These are phyloP conservation scores for Tridacna gigas DNA, from an alignment of 2,888 invertebrate genomes.

Conservation along the genomic window DNA sequence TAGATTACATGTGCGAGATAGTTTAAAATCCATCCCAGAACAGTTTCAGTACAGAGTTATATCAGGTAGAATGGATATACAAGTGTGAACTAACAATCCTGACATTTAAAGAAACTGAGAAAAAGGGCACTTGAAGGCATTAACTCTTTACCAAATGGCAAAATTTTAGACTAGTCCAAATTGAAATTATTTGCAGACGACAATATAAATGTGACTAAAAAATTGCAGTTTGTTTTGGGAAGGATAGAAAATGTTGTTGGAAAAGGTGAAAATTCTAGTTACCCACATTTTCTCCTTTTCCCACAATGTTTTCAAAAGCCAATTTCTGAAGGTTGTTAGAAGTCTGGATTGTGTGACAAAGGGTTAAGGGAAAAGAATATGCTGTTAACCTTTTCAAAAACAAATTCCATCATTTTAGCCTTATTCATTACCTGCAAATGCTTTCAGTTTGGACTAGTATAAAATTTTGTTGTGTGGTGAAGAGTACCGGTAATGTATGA, in stretches of 20 bases:
- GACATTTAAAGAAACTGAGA: too few relatives aligned
- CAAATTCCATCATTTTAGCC: too few relatives aligned
- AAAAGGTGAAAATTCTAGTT: not conserved
- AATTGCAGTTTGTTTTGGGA: not conserved
- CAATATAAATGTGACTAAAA: not conserved
- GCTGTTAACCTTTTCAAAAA: too few relatives aligned
- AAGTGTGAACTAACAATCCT: not conserved
- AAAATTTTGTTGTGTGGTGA: too few relatives aligned
- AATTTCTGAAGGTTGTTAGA: too few relatives aligned
- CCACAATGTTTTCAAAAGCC: not conserved
- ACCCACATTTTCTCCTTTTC: not conserved
- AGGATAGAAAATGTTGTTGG: not conserved
- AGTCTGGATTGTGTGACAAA: too few relatives aligned
- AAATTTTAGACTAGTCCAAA: not conserved
- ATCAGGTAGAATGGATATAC: conserved; percentile 59
- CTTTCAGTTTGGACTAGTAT: too few relatives aligned
- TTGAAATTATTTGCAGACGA: not conserved
- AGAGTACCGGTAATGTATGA: too few relatives aligned
- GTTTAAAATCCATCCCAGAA: conserved; percentile 62
- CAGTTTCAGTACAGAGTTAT: conserved; percentile 68
- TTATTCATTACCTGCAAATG: too few relatives aligned
- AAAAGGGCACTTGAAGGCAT: not conserved
- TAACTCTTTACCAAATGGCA: not conserved
- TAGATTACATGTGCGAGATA: conserved; percentile 56
- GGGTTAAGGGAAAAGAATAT: too few relatives aligned